Conservation (phyloP, 2,888 invertebrate species). For the Cerastis rubricosa region DNA sequence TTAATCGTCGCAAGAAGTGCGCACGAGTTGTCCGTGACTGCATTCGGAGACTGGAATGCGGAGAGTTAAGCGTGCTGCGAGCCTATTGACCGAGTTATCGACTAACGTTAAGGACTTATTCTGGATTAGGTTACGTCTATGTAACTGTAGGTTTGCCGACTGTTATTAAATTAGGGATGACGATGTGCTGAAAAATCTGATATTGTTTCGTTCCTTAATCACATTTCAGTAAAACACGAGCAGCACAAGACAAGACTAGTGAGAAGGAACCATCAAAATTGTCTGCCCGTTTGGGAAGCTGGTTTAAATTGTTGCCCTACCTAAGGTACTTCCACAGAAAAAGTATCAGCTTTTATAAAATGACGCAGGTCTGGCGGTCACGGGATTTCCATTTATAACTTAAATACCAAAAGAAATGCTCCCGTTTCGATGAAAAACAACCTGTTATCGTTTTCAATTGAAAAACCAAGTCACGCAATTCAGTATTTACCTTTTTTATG, state of each 20-base stretch:
- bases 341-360: too few species aligned
- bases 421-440: slow-evolving; percentile 1
- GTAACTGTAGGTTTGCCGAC: slow-evolving; percentile 7
- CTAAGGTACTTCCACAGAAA: too few species aligned
- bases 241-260: too few species aligned
- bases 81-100: slow-evolving; percentile 53
- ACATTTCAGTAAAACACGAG: too few species aligned
- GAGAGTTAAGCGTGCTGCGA: slow-evolving; percentile 39
- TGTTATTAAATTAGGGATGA: too few species aligned
- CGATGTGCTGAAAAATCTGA: not conserved
- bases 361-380: too few species aligned
- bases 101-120: slow-evolving; percentile 14
- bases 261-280: too few species aligned
- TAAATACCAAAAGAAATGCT: not conserved
- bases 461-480: slow-evolving; percentile 26
- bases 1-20: slow-evolving; percentile 43
- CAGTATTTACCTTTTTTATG: slow-evolving; percentile 47
- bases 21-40: slow-evolving; percentile 26
- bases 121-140: slow-evolving; percentile 20
- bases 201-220: not conserved
- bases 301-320: too few species aligned
- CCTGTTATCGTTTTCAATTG: not conserved
- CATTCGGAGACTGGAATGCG: slow-evolving; percentile 57
- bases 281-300: too few species aligned
- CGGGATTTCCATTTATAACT: not conserved